These are phyloP conservation scores for Chiloscyllium plagiosum DNA, from an alignment of 2,113 vertebrate species.

Conservation along the genomic window DNA sequence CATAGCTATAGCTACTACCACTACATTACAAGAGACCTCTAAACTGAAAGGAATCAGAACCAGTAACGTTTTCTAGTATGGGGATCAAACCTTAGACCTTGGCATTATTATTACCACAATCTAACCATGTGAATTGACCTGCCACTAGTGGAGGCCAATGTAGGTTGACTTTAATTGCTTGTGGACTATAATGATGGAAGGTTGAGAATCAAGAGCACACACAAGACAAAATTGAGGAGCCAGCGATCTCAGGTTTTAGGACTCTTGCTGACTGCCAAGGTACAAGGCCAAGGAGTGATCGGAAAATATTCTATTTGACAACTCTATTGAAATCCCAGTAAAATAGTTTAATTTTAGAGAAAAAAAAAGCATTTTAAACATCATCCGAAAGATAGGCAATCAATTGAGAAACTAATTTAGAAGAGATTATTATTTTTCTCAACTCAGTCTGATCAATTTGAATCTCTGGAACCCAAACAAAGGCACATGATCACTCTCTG, in stretches of 20 bases:
- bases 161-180: background rate
- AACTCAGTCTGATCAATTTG: background rate
- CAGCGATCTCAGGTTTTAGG: background rate
- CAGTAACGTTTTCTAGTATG: no score
- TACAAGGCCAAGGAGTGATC: background rate
- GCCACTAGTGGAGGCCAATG: background rate
- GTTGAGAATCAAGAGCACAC: background rate
- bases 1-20: no score
- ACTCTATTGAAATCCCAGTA: background rate
- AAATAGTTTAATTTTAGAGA: background rate
- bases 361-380: background rate
- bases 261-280: background rate
- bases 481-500: background rate
- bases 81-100: no score
- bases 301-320: background rate
- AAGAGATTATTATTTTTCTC: background rate
- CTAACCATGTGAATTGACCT: no score
- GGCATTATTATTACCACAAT: no score
- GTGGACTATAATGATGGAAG: background rate
- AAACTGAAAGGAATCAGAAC: no score
- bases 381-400: background rate
- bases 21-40: no score
- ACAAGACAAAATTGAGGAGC: background rate
- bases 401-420: background rate
- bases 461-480: background rate